Evolutionary conservation across 2,113 vertebrate species (phyloP).

Genomic region (Aepyceros melampus): DNA sequence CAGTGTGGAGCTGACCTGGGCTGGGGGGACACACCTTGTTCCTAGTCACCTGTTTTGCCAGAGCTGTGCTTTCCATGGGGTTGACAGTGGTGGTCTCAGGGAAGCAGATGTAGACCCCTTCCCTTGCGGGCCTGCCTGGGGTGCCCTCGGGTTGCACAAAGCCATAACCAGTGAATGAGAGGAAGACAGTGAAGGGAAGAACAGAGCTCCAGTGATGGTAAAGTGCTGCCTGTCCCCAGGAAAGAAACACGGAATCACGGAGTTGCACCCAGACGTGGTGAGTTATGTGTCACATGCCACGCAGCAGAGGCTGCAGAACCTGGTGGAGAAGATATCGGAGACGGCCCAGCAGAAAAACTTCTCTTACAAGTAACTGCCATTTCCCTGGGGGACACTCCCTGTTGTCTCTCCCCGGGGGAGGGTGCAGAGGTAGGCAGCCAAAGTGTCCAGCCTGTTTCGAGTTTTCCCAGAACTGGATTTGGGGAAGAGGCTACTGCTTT

Average conservation of each 20-base stretch:
- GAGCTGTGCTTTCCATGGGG: fast-evolving
- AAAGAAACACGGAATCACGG: constrained; percentile 91
- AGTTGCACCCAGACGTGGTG: constrained; percentile 92
- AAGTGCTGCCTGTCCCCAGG: constrained; percentile 76
- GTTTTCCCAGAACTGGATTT: not conserved
- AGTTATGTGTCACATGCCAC: constrained; percentile 92
- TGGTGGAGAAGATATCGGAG: constrained; percentile 93
- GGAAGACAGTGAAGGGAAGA: not conserved
- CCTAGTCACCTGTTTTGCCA: fast-evolving
- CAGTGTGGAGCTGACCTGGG: fast-evolving
- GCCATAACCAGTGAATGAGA: too few species aligned
- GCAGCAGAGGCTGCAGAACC: constrained; percentile 90
- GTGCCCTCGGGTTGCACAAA: fast-evolving
- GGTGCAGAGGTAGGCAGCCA: not conserved
- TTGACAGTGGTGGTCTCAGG: not conserved
- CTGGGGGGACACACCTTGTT: not conserved
- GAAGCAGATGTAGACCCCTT: not conserved
- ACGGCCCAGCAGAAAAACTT: constrained; percentile 94
- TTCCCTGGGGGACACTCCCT: not conserved
- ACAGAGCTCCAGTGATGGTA: fast-evolving
- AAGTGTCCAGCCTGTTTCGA: too few species aligned
- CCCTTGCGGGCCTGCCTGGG: not conserved
- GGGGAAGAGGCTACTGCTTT: not conserved
- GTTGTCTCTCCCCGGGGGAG: not conserved
- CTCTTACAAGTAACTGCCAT: constrained; percentile 85